Conservation (phyloP, 2,797 vertebrate species). For the Lepilemur septentrionalis region DNA sequence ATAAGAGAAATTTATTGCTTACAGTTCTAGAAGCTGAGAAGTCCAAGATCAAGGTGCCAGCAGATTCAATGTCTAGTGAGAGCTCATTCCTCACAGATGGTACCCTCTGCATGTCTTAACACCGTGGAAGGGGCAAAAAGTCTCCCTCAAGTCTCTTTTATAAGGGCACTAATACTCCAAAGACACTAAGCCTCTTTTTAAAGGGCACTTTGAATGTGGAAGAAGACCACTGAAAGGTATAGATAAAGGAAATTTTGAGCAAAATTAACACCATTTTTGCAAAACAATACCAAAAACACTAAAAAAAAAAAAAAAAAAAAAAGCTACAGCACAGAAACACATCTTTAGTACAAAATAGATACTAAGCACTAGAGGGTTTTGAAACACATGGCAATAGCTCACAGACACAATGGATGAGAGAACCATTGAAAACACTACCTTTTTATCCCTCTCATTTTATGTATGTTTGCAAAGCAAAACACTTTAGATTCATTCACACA, state of each 20-base stretch:
- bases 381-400: neutral
- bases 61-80: neutral
- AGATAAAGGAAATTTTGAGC: neutral
- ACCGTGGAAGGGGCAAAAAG: neutral
- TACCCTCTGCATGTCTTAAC: neutral
- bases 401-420: neutral
- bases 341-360: conserved; percentile 42
- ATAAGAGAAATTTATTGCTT: neutral
- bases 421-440: neutral
- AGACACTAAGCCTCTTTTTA: too few species aligned
- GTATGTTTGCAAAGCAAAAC: conserved; percentile 34
- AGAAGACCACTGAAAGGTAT: neutral
- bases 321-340: neutral
- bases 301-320: neutral
- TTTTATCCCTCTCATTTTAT: conserved; percentile 8
- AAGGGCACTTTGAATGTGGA: neutral
- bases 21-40: neutral
- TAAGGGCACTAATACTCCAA: neutral
- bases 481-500: conserved; percentile 16
- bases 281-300: neutral
- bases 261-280: neutral
- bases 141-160: neutral
- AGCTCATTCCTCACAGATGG: neutral
- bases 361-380: neutral
- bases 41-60: neutral